These are phyloP conservation scores for Cataglyphis albicans DNA, from an alignment of 2,888 invertebrate genomes.

Conservation along the genomic window DNA sequence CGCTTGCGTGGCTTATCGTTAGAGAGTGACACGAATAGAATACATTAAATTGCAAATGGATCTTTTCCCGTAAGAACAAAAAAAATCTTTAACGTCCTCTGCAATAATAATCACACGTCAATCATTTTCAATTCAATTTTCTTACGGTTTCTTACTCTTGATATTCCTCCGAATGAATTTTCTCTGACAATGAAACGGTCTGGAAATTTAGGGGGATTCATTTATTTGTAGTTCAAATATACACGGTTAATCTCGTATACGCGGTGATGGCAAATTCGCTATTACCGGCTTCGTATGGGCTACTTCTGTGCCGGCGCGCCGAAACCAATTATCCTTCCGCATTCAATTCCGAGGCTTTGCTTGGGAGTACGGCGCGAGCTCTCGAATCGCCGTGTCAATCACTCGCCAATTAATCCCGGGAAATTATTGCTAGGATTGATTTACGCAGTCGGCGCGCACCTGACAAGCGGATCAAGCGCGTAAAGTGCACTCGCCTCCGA, in stretches of 20 bases:
- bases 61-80: neutral
- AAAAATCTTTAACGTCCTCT: neutral
- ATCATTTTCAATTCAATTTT: neutral
- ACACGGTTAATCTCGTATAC: constrained; percentile 37
- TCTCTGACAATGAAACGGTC: constrained; percentile 20
- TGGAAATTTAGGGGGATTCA: constrained; percentile 18
- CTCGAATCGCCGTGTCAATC: constrained; percentile 75
- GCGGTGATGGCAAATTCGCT: constrained; percentile 23
- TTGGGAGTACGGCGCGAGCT: constrained; percentile 53
- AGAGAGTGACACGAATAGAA: neutral
- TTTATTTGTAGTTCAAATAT: constrained; percentile 50
- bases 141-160: neutral
- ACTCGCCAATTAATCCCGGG: constrained; percentile 75
- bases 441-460: constrained; percentile 65
- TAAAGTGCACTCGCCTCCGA: constrained; percentile 71
- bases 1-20: neutral
- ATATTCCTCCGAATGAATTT: neutral
- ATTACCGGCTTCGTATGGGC: constrained; percentile 55
- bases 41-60: constrained; percentile 25
- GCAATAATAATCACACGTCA: neutral
- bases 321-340: constrained; percentile 74
- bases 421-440: constrained; percentile 76
- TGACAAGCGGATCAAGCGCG: constrained; percentile 71
- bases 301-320: constrained; percentile 64
- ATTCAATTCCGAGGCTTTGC: constrained; percentile 67